Base-by-base conservation (phyloP, 2,888 invertebrate species). In the Camptogramma bilineatum region DNA sequence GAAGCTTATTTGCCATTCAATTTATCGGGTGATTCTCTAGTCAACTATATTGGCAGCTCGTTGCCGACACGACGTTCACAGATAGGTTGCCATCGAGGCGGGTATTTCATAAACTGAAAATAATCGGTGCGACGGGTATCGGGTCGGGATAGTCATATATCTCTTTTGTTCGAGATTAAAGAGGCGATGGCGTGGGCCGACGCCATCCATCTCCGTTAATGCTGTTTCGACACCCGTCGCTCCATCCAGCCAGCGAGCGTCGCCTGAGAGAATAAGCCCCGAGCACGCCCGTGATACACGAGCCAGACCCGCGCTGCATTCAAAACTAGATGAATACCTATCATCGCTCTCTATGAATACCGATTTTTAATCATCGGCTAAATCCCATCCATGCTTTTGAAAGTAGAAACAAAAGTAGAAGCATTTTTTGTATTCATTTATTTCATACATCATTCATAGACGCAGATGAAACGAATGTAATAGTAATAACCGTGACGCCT, bases 121-220 rank as follows among this genome's bases (percentile, higher is more conserved):
- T 70, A 68, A 75, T 68, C 71, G 74, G 66, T 70, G 64, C 70
- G 65, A 58, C 74, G 71, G 71, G 76, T 77, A 77, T 72, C 66
- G 73, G 76, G 73, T 72, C 42, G 63, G 74, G 66, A 73, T 72
- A 80, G 77, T 78, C 81, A 78, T 87, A 85, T 83, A 84, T 87
- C 85, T 86, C 83, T 82, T 85, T 83, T 84, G 86, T 84, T 81
- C 81, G 82, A 85, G 88, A 89, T 89, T 87, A 89, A 88, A 88
- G 85, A 85, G 88, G 79, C 85, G 85, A 83, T 83, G 82, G 83
- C 85, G 81, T 84, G 82, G 81, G 73, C 83, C 79, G 78, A 73
- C 71, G 80, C 83, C 82, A 88, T 90, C 85, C 79, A 88, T 90
- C 90, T 88, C 84, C 78, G 84, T 86, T 88, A 89, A 88, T 82